Conservation (phyloP, 2,113 vertebrate genomes). For the Struthidea cinerea region DNA sequence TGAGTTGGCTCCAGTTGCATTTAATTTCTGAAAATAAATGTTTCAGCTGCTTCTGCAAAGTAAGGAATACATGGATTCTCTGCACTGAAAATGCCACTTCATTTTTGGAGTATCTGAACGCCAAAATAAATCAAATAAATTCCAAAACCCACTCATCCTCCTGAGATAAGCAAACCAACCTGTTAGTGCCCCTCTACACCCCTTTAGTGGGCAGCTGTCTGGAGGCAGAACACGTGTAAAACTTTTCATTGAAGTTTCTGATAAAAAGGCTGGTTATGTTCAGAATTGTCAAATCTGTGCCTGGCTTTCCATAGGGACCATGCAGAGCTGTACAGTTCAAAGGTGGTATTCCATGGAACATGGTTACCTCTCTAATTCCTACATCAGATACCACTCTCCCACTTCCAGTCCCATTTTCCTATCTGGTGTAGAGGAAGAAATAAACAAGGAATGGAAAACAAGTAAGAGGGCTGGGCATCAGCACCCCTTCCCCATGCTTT, state of each 20-base stretch:
- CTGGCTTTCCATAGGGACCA: not conserved
- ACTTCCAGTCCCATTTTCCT: not conserved
- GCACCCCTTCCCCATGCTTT: not conserved
- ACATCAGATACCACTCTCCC: not conserved
- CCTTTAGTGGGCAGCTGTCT: not conserved
- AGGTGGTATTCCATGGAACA: not conserved
- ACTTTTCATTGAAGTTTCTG: not conserved
- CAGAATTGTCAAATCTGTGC: not conserved
- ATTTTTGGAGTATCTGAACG: not conserved
- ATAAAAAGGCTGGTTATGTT: not conserved
- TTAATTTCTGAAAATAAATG: not conserved
- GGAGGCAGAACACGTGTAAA: fast-evolving
- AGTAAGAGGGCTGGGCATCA: not conserved
- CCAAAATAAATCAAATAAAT: not conserved
- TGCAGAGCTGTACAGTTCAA: not conserved
- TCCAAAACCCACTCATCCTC: not conserved
- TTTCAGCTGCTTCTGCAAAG: not conserved
- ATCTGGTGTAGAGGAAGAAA: not conserved
- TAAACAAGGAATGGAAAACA: not conserved
- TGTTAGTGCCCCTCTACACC: not conserved
- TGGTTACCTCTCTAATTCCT: not conserved
- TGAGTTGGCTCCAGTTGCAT: not conserved
- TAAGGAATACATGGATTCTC: not conserved
- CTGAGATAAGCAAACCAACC: not conserved
- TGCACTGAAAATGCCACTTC: not conserved